Evolutionary conservation across 2,888 invertebrate species (phyloP).

Genomic region (Acutogordius australiensis): DNA sequence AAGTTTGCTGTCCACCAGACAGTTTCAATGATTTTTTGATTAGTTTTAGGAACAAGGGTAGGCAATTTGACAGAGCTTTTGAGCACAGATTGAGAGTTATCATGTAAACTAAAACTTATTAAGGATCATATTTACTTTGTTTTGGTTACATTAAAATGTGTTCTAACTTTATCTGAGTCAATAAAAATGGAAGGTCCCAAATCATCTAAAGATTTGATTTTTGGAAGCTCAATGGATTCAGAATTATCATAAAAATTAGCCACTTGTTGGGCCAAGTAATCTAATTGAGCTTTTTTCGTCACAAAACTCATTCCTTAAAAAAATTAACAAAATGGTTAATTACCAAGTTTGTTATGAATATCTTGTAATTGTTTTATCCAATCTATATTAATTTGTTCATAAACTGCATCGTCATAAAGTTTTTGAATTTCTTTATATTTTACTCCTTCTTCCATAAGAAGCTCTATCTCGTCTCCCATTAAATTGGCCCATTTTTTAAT

Average conservation of each 20-base stretch:
- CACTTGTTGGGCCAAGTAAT: background rate
- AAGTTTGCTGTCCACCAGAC: background rate
- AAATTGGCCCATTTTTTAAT: slow-evolving; percentile 1
- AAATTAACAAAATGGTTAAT: background rate
- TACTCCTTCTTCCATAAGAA: background rate
- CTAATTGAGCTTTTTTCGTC: background rate
- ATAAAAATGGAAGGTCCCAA: background rate
- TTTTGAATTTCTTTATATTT: slow-evolving; percentile 8
- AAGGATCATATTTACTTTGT: background rate
- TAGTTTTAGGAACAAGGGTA: background rate
- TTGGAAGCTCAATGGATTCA: background rate
- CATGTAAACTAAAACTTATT: background rate
- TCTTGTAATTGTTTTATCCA: background rate
- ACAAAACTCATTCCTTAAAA: slow-evolving; percentile 10
- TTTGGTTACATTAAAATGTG: background rate
- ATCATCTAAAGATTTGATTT: background rate
- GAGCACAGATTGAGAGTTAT: background rate
- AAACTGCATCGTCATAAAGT: slow-evolving; percentile 1
- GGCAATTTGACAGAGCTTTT: slow-evolving; percentile 8
- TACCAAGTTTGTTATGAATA: slow-evolving; percentile 6
- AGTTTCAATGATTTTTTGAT: background rate
- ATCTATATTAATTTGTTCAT: slow-evolving; percentile 6
- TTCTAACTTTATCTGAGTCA: background rate
- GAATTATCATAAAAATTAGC: background rate
- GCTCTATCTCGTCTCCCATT: background rate